Evolutionary conservation across 2,797 vertebrate species (phyloP).

Genomic region (Schizopygopsis malacanthus): DNA sequence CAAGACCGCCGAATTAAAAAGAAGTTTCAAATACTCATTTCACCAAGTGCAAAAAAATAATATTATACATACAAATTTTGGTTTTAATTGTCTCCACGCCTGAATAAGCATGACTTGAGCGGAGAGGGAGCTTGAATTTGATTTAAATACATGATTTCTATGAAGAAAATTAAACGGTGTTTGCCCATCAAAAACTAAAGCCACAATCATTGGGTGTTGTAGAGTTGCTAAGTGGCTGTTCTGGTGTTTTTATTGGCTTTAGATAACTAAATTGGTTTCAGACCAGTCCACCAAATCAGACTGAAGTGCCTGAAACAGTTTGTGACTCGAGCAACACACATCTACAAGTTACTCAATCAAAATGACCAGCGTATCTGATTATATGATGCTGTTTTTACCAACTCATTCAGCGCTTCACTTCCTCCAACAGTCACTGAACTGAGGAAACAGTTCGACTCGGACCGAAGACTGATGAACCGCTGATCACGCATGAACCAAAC

Average conservation of each 20-base stretch:
- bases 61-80: background rate
- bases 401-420: too few species aligned
- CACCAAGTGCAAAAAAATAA: background rate
- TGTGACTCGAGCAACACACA: background rate
- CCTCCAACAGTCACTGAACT: background rate
- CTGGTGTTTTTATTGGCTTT: too few species aligned
- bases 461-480: too few species aligned
- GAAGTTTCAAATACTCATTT: background rate
- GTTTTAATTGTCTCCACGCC: constrained; percentile 46
- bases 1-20: background rate
- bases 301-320: background rate
- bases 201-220: background rate
- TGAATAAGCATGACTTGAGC: constrained; percentile 41
- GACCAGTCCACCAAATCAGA: background rate
- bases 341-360: background rate
- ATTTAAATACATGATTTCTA: background rate
- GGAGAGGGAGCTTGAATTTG: background rate
- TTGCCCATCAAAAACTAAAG: background rate
- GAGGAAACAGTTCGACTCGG: too few species aligned
- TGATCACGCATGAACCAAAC: too few species aligned
- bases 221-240: background rate
- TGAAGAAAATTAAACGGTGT: constrained; percentile 2
- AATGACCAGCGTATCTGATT: background rate
- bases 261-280: background rate
- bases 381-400: background rate